Base-by-base conservation (phyloP, 1,140 invertebrate genomes). In the Delia radicum region DNA sequence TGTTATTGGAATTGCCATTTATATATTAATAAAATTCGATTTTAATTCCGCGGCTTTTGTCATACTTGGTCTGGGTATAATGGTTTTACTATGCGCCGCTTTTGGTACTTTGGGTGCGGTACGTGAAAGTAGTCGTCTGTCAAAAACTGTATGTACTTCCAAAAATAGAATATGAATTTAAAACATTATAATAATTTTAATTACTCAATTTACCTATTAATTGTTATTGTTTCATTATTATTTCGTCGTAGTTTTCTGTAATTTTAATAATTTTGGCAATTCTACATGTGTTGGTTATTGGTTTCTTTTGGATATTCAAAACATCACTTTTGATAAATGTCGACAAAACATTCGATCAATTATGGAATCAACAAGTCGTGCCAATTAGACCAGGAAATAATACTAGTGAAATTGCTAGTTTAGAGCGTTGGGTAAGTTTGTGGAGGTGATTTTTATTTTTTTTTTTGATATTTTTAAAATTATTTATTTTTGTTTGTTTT, bases 371-470 rank as follows among this genome's bases (percentile, higher is more conserved):
- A 73, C 83, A 81, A 72, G 79, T 80, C 0, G 77, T 83, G 69
- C 83, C 83, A 15, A 80, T 85, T 2, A 85, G 78, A 75, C 83
- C 83, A 0, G 81, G 78, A n/a, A 85, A 85, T 76, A 77, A 55
- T 55, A 76, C 62, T 85, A 81, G n/a, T 72, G 79, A 82, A 74
- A 84, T 85, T 26, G 80, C 81, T 74, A 82, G 76, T 42, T 55
- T 85, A 5, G 83, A 85, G 33, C 76, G 78, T 73, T 84, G 82
- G 83, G 83, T 84, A 42, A 78, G 81, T 78, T 55, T 85, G 83
- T 4, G 27, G 15, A 72, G 33, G 4, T 7, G 21, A 5, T 18
- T 27, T 62, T 24, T 62, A 24, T 24, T 0, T 21, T 67, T n/a
- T 31, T 28, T 10, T 29, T 67, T 6, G 26, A 21, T 65, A 26